Percentiles rank a stretch among this genome's conserved stretches.
Conservation (phyloP, 2,888 invertebrate species). For the Parnassius glacialis region DNA sequence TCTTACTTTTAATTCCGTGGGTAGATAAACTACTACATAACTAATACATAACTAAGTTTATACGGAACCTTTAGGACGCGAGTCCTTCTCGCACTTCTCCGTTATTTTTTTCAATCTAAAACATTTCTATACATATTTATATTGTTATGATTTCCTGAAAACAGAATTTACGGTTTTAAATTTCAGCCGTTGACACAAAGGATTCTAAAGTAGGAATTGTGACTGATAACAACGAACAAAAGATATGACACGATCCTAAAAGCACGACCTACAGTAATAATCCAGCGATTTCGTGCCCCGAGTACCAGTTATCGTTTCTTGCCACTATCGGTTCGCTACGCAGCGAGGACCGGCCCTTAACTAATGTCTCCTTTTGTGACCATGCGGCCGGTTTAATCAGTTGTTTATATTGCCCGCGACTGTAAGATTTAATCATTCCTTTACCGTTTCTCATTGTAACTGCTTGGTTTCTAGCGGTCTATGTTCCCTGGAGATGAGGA, state of each 20-base stretch:
- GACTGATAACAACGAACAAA: conserved; percentile 47
- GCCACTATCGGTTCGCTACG: conserved; percentile 68
- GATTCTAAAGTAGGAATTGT: conserved; percentile 37
- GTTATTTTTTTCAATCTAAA: too few relatives aligned
- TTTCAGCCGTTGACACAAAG: conserved; percentile 32
- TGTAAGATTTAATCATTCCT: conserved; percentile 71
- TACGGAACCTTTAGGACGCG: too few relatives aligned
- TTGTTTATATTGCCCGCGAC: conserved; percentile 75
- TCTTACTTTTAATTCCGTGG: too few relatives aligned
- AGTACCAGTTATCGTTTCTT: conserved; percentile 71
- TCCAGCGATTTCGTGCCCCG: conserved; percentile 44
- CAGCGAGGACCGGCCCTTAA: conserved; percentile 59
- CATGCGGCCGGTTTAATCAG: conserved; percentile 70
- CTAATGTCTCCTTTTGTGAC: conserved; percentile 79
- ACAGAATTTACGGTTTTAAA: conserved; percentile 31
- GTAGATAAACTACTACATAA: too few relatives aligned
- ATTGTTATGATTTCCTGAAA: not conserved
- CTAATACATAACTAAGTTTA: too few relatives aligned
- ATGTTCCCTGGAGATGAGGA: conserved; percentile 50
- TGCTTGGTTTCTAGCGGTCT: conserved; percentile 45
- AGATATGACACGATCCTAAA: conserved; percentile 37
- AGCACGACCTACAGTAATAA: conserved; percentile 42
- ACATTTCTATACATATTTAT: not conserved
- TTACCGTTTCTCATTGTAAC: conserved; percentile 75
- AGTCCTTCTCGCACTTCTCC: too few relatives aligned